A percentile compares a stretch with the other conserved stretches of the same genome.
Conservation (phyloP, 2,797 vertebrate species). For the Liparis tanakae region DNA sequence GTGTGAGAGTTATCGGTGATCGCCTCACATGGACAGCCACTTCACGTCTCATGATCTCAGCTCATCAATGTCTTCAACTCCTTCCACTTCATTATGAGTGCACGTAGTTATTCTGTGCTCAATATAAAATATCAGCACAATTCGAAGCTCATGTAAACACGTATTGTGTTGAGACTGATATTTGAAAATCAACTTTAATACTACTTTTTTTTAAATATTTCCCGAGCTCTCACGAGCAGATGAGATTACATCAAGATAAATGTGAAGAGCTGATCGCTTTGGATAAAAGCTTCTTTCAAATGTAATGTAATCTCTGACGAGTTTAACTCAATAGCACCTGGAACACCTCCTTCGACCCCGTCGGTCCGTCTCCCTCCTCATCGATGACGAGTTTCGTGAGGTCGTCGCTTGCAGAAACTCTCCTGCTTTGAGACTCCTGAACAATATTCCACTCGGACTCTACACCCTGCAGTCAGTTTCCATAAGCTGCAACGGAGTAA, state of each 20-base stretch:
- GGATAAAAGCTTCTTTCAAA: too few relatives aligned
- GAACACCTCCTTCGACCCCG: slow-evolving; percentile 12
- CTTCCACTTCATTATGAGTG: background rate
- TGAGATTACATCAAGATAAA: slow-evolving; percentile 4
- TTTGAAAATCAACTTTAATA: background rate
- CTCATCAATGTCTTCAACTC: slow-evolving; percentile 13
- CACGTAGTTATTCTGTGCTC: background rate
- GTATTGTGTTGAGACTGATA: background rate
- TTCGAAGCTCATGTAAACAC: slow-evolving; percentile 19
- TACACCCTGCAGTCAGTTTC: background rate
- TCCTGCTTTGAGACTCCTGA: slow-evolving; percentile 11
- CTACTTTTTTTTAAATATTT: background rate
- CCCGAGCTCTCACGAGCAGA: background rate
- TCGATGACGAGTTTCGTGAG: slow-evolving; percentile 12
- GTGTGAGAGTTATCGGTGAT: slow-evolving; percentile 31
- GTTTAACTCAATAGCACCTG: slow-evolving; percentile 4
- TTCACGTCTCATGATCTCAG: background rate
- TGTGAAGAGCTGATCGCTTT: background rate
- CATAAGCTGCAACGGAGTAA: slow-evolving; percentile 1
- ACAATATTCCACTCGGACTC: background rate
- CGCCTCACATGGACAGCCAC: background rate
- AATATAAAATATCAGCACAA: background rate
- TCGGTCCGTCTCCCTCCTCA: background rate
- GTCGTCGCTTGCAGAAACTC: slow-evolving; percentile 1
- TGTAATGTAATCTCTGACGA: background rate